Percentiles rank a stretch among this genome's conserved stretches.
Evolutionary conservation across 2,113 vertebrate genomes (phyloP).

Genomic region (Myotis lucifugus): DNA sequence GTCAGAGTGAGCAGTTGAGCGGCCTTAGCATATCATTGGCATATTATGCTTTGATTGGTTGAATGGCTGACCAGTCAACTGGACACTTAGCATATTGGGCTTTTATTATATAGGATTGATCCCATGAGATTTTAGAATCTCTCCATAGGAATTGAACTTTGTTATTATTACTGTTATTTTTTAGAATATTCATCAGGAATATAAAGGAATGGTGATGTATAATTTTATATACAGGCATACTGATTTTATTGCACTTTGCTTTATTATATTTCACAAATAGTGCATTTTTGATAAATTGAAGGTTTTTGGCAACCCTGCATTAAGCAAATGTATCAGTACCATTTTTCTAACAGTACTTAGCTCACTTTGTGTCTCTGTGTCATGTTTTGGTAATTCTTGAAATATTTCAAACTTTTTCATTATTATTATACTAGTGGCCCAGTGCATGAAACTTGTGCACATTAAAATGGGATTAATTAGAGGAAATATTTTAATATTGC

Average conservation of each 20-base stretch:
- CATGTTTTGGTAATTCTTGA: not conserved
- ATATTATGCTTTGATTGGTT: too few species aligned
- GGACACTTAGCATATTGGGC: too few species aligned
- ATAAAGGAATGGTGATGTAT: not conserved
- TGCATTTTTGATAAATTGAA: not conserved
- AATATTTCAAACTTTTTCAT: not conserved
- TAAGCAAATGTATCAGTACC: not conserved
- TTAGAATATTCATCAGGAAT: not conserved
- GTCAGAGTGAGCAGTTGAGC: too few species aligned
- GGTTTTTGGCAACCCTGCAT: not conserved
- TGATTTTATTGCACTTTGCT: not conserved
- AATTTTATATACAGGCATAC: not conserved
- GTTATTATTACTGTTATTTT: not conserved
- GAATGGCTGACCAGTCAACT: too few species aligned
- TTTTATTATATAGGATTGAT: too few species aligned
- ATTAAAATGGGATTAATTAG: too few species aligned
- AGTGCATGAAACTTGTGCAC: too few species aligned
- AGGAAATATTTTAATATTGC: too few species aligned
- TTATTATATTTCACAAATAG: not conserved
- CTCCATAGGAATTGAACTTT: not conserved
- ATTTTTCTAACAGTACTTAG: not conserved
- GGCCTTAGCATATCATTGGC: too few species aligned
- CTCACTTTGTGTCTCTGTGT: not conserved
- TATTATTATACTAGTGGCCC: not conserved
- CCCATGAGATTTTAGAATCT: not conserved